Base-by-base conservation (phyloP, 2,888 invertebrate genomes). In the Brenthis hecate region DNA sequence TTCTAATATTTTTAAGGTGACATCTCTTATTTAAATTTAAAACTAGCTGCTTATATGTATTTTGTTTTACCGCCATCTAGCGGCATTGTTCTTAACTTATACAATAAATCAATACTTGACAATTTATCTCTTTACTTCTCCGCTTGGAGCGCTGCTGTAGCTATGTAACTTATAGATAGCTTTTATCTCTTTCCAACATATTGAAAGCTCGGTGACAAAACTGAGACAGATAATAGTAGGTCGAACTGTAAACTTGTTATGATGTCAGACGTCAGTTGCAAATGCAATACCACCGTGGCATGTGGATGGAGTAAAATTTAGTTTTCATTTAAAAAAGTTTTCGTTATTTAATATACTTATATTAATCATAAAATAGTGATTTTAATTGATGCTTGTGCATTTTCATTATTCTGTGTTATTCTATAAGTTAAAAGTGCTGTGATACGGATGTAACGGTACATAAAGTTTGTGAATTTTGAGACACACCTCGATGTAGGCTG, bases 381-480 rank as follows among this genome's bases (percentile, higher is more conserved):
- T 65, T 53, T 19, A 64, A 48, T 56, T 50, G 6, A 19, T 50
- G 57, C 36, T 58, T 63, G 36, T 53, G 14, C 56, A 60, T 56
- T 16, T 48, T 57, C n/a, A 57, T 70, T 60, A 28, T 50, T 66
- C 43, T 73, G 67, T 74, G 76, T 74, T 69, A 63, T 67, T 72
- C 66, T 56, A 57, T 54, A 66, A 50, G 66, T 51, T 60, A 43
- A 61, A 75, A 75, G 76, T 62, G 36, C 50, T 65, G 57, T 72
- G 73, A 80, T 81, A 76, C 74, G 70, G 73, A 81, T 78, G 75
- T 89, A 89, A 89, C 89, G 89, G 89, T 86, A 89, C 83, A 78
- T 80, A 86, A 86, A 87, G 86, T 84, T 86, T 76, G 77, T 85
- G 81, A 86, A 83, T 86, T 86, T 81, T 81, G 84, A 83, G 84